Evolutionary conservation across 2,113 vertebrate genomes (phyloP).

Genomic region (Megaptera novaeangliae): DNA sequence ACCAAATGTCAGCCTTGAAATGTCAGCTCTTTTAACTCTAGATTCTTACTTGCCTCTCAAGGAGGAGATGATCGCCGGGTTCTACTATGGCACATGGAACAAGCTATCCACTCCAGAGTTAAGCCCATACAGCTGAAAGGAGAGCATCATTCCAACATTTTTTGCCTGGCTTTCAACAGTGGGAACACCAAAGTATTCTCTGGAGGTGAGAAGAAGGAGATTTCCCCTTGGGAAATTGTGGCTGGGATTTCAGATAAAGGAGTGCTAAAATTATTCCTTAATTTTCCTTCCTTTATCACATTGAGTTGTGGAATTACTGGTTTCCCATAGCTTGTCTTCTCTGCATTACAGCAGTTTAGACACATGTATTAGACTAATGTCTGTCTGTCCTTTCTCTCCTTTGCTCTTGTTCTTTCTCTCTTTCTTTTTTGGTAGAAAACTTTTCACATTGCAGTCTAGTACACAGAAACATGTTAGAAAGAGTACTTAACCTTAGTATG

Average conservation of each 20-base stretch:
- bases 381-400: not conserved
- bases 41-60: constrained; percentile 71
- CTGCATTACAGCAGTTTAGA: not conserved
- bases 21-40: constrained; percentile 48
- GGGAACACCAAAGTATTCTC: constrained; percentile 96
- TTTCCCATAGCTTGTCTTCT: not conserved
- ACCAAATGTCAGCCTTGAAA: not conserved
- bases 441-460: not conserved
- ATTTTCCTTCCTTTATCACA: constrained; percentile 16
- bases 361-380: not conserved
- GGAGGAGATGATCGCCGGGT: constrained; percentile 97
- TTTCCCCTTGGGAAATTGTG: not conserved
- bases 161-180: constrained; percentile 98
- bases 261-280: not conserved
- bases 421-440: not conserved
- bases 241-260: not conserved
- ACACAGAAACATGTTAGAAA: not conserved
- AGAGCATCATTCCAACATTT: constrained; percentile 98
- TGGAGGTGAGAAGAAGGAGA: constrained; percentile 86
- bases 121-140: constrained; percentile 96
- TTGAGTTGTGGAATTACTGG: not conserved
- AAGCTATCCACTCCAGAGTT: constrained; percentile 91
- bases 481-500: not conserved
- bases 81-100: constrained; percentile 97
- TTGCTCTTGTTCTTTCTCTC: not conserved